A percentile compares a stretch with the other conserved stretches of the same genome.
Evolutionary conservation across 2,797 vertebrate genomes (phyloP).

Genomic region (Hypotaenidia philippensis): DNA sequence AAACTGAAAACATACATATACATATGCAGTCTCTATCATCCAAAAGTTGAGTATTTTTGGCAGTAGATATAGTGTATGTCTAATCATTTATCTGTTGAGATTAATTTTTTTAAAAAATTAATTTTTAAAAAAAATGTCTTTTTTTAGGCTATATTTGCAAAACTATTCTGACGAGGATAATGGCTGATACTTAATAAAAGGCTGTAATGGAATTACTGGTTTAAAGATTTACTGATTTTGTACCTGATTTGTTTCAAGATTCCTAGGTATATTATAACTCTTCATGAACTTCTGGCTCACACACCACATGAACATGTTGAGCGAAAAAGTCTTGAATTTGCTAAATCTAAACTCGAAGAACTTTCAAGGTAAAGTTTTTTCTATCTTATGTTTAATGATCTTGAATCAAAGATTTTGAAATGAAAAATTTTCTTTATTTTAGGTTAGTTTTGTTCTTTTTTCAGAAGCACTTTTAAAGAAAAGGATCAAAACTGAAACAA

Average conservation of each 20-base stretch:
- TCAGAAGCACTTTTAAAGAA: not conserved
- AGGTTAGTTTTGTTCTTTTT: not conserved
- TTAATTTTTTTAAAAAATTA: not conserved
- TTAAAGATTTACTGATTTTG: not conserved
- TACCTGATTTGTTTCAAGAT: conserved; percentile 84
- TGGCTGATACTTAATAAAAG: not conserved
- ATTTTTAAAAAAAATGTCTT: too few relatives aligned
- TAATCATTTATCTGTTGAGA: not conserved
- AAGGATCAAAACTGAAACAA: not conserved
- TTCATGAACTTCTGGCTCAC: conserved; percentile 96
- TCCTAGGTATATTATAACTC: conserved; percentile 97
- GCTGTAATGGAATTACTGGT: not conserved
- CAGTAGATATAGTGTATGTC: not conserved
- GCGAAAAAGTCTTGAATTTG: conserved; percentile 97
- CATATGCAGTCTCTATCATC: not conserved
- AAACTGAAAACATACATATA: not conserved
- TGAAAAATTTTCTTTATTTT: not conserved
- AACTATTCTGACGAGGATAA: not conserved
- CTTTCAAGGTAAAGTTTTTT: conserved; percentile 88
- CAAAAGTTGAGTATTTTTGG: not conserved
- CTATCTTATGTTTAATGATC: not conserved
- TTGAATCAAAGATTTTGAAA: not conserved
- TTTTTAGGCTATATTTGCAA: not conserved
- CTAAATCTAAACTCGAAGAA: conserved; percentile 97
- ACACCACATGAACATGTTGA: conserved; percentile 98